Conservation (phyloP, 2,888 invertebrate species). For the Priocnemis perturbator region DNA sequence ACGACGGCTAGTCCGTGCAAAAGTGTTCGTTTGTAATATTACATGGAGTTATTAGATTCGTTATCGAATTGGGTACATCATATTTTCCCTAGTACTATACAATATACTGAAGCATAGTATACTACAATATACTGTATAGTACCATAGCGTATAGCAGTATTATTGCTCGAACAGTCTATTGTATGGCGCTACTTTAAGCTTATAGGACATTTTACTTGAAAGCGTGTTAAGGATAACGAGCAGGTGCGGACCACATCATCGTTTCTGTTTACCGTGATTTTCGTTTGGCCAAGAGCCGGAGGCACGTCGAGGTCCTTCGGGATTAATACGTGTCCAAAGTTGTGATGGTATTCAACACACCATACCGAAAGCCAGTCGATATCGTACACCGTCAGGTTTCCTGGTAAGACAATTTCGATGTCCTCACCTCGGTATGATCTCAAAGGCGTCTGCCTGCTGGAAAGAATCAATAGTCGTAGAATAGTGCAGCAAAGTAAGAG, state of each 20-base stretch:
- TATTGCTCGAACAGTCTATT: too few species aligned
- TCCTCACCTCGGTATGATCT: conserved; percentile 93
- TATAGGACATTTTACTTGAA: too few species aligned
- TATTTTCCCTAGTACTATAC: not conserved
- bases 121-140: too few species aligned
- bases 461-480: conserved; percentile 2
- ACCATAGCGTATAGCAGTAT: too few species aligned
- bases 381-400: conserved; percentile 89
- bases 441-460: conserved; percentile 83
- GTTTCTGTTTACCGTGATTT: conserved; percentile 85
- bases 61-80: not conserved
- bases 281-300: conserved; percentile 92
- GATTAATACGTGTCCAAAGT: conserved; percentile 92
- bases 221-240: too few species aligned
- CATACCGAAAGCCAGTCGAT: conserved; percentile 94
- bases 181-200: too few species aligned
- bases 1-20: conserved; percentile 82
- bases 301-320: conserved; percentile 93
- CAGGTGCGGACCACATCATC: not conserved
- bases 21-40: conserved; percentile 28
- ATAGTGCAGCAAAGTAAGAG: not conserved
- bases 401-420: conserved; percentile 92
- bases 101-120: not conserved
- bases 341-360: conserved; percentile 93
- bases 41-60: not conserved